A percentile compares a stretch with the other conserved stretches of the same genome.
These are phyloP conservation scores for Drosophila neocordata DNA, from an alignment of 1,140 invertebrate genomes.

Conservation along the genomic window DNA sequence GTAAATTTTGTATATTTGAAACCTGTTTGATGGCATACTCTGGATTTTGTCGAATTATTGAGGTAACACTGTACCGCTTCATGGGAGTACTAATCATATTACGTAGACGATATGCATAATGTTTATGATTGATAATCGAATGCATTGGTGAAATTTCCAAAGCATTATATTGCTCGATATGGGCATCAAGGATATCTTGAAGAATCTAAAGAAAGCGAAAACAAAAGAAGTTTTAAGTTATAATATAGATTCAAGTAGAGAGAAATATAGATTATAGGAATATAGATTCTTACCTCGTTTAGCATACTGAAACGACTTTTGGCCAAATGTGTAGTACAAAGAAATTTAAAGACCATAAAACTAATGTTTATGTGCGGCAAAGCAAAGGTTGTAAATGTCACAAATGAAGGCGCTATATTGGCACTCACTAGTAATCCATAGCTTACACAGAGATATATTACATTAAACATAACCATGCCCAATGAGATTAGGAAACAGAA, in stretches of 20 bases:
- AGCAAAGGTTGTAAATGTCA: constrained; percentile 74
- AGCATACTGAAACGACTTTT: constrained; percentile 72
- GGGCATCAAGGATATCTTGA: constrained; percentile 71
- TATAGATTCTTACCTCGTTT: constrained; percentile 77
- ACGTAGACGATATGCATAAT: constrained; percentile 48
- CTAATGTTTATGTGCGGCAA: constrained; percentile 79
- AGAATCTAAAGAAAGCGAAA: constrained; percentile 56
- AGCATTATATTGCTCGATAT: constrained; percentile 64
- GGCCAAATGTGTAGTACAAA: constrained; percentile 75
- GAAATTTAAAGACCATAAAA: constrained; percentile 79
- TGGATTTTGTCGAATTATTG: constrained; percentile 74
- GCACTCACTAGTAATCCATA: constrained; percentile 70
- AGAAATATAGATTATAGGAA: no score
- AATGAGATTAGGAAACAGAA: constrained; percentile 71
- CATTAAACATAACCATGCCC: constrained; percentile 71
- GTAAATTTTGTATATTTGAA: constrained; percentile 75
- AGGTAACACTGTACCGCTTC: constrained; percentile 73
- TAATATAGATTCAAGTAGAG: no score
- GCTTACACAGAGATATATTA: constrained; percentile 75
- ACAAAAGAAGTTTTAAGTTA: background rate
- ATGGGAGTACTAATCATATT: constrained; percentile 54
- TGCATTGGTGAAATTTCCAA: constrained; percentile 74
- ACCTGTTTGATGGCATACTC: constrained; percentile 72
- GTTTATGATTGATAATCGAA: constrained; percentile 56
- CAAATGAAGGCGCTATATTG: constrained; percentile 70